These are phyloP conservation scores for Oegoconia quadripuncta DNA, from an alignment of 2,888 invertebrate genomes.

Conservation along the genomic window DNA sequence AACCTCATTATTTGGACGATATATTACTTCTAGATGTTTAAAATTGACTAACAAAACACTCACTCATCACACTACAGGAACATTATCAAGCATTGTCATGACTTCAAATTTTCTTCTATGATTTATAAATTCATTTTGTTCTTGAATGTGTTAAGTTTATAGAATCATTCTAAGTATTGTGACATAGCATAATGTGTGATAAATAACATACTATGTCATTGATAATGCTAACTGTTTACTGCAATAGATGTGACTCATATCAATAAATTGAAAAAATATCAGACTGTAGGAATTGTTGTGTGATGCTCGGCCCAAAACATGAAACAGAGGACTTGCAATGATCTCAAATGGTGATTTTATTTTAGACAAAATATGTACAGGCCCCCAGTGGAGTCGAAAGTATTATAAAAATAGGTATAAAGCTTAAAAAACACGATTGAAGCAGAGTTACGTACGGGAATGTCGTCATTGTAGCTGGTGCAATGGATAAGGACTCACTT, in stretches of 20 bases:
- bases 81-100: too few species aligned
- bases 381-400: conserved; percentile 42
- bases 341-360: conserved; percentile 52
- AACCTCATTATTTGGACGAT: too few species aligned
- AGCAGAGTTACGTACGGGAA: conserved; percentile 47
- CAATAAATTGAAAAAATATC: neutral
- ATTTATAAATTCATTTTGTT: neutral
- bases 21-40: too few species aligned
- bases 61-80: too few species aligned
- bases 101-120: too few species aligned
- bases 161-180: conserved; percentile 9
- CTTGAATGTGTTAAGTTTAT: conserved; percentile 2
- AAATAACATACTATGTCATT: neutral
- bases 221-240: neutral
- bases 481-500: conserved; percentile 43
- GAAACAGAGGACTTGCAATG: conserved; percentile 41
- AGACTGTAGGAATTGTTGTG: conserved; percentile 13
- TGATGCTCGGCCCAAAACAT: conserved; percentile 36
- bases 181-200: neutral
- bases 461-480: conserved; percentile 38
- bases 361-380: conserved; percentile 59
- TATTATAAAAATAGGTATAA: conserved; percentile 64
- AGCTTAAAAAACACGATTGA: conserved; percentile 60
- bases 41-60: too few species aligned
- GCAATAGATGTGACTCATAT: neutral